phyloP scores from a whole-genome alignment of 1,140 invertebrate genomes.

The roundworm (Caenorhabditis elegans) region DNA sequence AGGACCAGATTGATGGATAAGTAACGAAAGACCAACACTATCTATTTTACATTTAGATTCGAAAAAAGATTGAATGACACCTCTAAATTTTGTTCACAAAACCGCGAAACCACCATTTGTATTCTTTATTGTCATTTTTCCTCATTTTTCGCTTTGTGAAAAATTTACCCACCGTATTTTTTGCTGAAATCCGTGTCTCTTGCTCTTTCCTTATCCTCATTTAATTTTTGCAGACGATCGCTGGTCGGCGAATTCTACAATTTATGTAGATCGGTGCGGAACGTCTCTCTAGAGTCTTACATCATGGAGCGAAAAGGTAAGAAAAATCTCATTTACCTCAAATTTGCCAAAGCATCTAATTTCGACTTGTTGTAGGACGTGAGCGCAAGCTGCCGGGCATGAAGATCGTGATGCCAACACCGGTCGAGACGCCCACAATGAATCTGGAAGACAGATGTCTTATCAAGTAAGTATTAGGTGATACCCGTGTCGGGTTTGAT shows the following conservation, averaged over 20 bases:
- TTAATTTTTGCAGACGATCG: not conserved
- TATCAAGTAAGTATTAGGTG: slow-evolving; percentile 17
- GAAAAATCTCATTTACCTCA: no score
- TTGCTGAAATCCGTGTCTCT: not conserved
- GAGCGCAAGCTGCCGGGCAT: slow-evolving; percentile 17
- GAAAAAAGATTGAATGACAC: not conserved
- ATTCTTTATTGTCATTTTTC: no score
- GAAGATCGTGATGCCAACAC: slow-evolving; percentile 7
- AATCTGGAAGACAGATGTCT: slow-evolving; percentile 31
- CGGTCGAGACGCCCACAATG: slow-evolving; percentile 9
- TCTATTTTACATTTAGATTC: not conserved
- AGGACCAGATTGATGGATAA: not conserved
- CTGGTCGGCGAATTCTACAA: not conserved
- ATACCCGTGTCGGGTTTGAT: not conserved
- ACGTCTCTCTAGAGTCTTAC: not conserved
- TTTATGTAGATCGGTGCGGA: not conserved
- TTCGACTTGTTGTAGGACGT: not conserved
- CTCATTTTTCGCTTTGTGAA: no score
- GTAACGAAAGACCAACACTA: not conserved
- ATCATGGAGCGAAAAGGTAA: slow-evolving; percentile 16
- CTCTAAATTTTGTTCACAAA: not conserved
- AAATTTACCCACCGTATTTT: not conserved
- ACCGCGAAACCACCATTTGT: no score
- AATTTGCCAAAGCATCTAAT: no score
- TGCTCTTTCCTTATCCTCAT: not conserved